These are phyloP conservation scores for Sympetrum striolatum DNA, from an alignment of 2,888 invertebrate species.

Conservation along the genomic window DNA sequence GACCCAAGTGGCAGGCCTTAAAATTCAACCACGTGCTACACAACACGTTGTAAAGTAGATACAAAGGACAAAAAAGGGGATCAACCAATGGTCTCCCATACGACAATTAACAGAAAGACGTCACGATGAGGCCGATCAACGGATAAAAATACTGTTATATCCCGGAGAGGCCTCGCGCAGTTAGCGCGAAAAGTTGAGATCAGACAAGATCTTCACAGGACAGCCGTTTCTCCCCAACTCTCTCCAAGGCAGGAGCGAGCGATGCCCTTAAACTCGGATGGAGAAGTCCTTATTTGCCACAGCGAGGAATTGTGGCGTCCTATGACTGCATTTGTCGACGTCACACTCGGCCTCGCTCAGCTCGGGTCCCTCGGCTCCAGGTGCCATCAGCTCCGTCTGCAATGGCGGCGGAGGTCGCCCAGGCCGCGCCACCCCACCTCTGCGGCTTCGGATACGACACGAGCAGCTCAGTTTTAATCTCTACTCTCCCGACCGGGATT, in stretches of 20 bases:
- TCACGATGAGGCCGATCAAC: not conserved
- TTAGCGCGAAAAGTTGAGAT: not conserved
- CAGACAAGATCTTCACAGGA: no score
- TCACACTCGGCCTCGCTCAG: slow-evolving; percentile 11
- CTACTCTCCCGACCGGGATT: not conserved
- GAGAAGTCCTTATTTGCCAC: slow-evolving; percentile 18
- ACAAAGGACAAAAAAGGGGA: not conserved
- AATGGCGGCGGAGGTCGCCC: not conserved
- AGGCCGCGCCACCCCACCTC: not conserved
- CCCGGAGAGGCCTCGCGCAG: not conserved
- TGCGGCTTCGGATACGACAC: not conserved
- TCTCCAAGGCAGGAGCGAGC: no score
- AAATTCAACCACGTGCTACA: no score
- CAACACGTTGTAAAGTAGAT: no score
- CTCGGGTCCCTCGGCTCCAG: not conserved
- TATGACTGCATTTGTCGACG: not conserved
- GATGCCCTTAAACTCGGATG: slow-evolving; percentile 1
- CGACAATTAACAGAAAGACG: no score
- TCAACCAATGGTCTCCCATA: not conserved
- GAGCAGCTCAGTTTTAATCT: not conserved
- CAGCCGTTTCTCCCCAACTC: no score
- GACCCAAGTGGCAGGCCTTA: no score
- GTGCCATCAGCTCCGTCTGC: not conserved
- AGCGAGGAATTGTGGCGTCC: not conserved
- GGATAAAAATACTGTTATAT: not conserved